These are phyloP conservation scores for Synaphobranchus kaupii DNA, from an alignment of 2,797 vertebrate species.

Conservation along the genomic window DNA sequence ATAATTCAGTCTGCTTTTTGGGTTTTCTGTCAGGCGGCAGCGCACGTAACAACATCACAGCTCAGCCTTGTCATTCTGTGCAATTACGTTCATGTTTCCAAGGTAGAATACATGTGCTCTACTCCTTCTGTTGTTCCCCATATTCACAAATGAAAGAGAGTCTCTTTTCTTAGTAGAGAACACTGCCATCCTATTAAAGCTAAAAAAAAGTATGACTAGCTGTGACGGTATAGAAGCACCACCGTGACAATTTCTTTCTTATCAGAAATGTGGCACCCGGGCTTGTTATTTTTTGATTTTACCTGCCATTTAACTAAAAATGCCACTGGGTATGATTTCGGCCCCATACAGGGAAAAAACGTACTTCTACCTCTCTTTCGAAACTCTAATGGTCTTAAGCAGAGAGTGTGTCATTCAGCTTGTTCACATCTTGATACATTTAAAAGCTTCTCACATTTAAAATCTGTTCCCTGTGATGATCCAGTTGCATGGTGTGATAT, in stretches of 20 bases:
- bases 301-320: neutral
- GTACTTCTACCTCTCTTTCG: neutral
- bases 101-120: neutral
- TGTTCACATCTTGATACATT: too few species aligned
- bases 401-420: neutral
- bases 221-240: neutral
- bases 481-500: neutral
- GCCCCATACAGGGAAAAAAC: neutral
- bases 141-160: neutral
- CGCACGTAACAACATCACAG: neutral
- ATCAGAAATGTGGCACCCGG: neutral
- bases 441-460: neutral
- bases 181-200: neutral
- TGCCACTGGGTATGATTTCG: neutral
- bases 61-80: neutral
- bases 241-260: neutral
- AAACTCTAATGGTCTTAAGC: neutral
- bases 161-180: neutral
- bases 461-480: neutral
- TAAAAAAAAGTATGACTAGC: neutral
- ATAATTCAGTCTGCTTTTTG: neutral
- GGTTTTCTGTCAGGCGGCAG: neutral
- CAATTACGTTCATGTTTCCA: neutral
- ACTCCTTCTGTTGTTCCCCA: neutral
- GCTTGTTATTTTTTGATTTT: neutral